Conservation (phyloP, 2,888 invertebrate genomes). For the Drosophila algonquin region DNA sequence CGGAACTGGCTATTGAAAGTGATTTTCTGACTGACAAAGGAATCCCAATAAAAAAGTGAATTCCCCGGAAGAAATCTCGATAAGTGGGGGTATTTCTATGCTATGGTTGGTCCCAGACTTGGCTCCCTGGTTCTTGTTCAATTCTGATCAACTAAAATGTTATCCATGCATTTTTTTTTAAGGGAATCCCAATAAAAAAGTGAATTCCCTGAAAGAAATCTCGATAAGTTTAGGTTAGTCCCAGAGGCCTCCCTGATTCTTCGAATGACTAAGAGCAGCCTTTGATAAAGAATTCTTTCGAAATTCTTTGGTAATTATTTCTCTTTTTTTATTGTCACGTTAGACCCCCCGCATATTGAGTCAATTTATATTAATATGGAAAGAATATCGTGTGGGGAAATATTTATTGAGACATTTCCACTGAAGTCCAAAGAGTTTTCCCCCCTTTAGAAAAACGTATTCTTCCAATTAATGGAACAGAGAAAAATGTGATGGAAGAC, state of each 20-base stretch:
- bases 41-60: too few species aligned
- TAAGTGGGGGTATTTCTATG: too few species aligned
- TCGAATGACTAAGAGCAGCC: background rate
- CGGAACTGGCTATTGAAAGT: background rate
- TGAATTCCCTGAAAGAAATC: background rate
- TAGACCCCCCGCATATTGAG: constrained; percentile 8
- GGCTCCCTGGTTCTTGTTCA: too few species aligned
- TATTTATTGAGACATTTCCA: background rate
- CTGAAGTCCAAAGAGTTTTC: background rate
- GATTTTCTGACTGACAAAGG: too few species aligned
- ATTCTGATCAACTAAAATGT: too few species aligned
- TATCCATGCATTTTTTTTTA: background rate
- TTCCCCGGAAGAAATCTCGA: too few species aligned
- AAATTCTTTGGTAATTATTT: background rate
- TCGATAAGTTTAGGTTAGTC: background rate
- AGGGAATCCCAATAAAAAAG: background rate
- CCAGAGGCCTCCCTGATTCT: background rate
- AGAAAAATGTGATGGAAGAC: background rate
- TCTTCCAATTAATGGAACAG: background rate
- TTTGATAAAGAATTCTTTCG: background rate
- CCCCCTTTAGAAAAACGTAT: background rate
- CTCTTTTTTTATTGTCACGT: background rate
- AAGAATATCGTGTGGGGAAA: background rate
- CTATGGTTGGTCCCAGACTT: too few species aligned
- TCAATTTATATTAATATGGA: background rate